Evolutionary conservation across 2,797 vertebrate species (phyloP).

Genomic region (Eupleurogrammus muticus): DNA sequence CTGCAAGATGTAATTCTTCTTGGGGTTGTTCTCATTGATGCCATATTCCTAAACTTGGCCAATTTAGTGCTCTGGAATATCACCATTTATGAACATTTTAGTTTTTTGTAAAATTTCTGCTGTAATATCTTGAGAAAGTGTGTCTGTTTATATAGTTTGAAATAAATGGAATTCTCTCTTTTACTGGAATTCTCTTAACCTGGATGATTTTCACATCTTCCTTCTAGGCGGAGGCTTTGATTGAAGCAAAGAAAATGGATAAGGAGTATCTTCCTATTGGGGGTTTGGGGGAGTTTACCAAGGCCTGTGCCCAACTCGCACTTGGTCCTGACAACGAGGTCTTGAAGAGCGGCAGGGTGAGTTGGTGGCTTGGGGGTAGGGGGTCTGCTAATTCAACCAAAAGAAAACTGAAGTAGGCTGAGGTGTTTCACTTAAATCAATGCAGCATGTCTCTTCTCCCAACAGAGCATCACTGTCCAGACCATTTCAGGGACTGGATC

Average conservation of each 20-base stretch:
- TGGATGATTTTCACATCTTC: not conserved
- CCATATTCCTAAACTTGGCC: slow-evolving; percentile 4
- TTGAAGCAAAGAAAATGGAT: slow-evolving; percentile 92
- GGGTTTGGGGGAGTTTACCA: slow-evolving; percentile 91
- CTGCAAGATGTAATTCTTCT: not conserved
- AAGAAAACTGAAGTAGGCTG: not conserved
- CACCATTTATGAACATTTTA: slow-evolving; percentile 12
- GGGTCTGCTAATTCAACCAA: not conserved
- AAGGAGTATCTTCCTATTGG: slow-evolving; percentile 95
- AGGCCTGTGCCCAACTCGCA: slow-evolving; percentile 91
- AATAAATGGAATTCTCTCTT: not conserved
- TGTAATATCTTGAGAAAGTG: not conserved
- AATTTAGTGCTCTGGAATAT: not conserved
- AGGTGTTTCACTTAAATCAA: slow-evolving; percentile 14
- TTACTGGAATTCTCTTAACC: not conserved
- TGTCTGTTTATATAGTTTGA: not conserved
- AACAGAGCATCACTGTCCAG: slow-evolving; percentile 94
- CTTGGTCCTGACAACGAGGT: slow-evolving; percentile 91
- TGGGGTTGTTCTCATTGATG: slow-evolving; percentile 1
- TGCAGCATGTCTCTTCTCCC: slow-evolving; percentile 23
- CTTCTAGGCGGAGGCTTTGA: slow-evolving; percentile 91
- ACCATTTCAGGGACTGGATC: slow-evolving; percentile 98
- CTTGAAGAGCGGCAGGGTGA: slow-evolving; percentile 92
- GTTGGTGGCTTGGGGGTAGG: slow-evolving; percentile 37
- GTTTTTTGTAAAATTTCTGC: slow-evolving; percentile 18